A percentile compares a stretch with the other conserved stretches of the same genome.
These are phyloP conservation scores for Canis aureus DNA, from an alignment of 2,113 vertebrate species.

Conservation along the genomic window DNA sequence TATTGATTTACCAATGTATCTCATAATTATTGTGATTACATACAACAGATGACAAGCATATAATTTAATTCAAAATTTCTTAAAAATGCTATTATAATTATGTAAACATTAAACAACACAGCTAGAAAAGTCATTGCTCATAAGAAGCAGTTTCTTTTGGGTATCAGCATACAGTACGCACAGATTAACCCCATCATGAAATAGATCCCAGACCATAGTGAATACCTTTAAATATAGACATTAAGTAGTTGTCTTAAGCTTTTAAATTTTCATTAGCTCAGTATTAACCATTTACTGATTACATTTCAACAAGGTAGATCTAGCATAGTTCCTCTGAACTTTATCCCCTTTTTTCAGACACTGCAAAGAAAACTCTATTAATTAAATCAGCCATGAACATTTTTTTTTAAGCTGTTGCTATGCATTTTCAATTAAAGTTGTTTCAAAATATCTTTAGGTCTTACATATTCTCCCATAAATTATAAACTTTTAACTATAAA, in stretches of 20 bases:
- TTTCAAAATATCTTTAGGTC: neutral
- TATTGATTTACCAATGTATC: neutral
- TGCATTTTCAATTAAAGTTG: neutral
- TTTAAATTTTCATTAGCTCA: neutral
- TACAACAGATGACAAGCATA: neutral
- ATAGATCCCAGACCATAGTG: neutral
- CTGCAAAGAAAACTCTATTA: neutral
- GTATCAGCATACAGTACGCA: neutral
- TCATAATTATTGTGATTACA: neutral
- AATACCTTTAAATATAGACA: neutral
- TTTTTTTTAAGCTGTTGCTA: neutral
- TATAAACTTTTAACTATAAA: neutral
- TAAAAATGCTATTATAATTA: neutral
- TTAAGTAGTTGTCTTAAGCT: neutral
- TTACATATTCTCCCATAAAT: neutral
- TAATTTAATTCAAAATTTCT: neutral
- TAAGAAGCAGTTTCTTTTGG: neutral
- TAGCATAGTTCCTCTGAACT: neutral
- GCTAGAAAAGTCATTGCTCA: neutral
- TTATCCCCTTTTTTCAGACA: neutral
- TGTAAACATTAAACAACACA: neutral
- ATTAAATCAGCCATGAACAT: neutral
- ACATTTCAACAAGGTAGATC: neutral
- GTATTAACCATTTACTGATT: neutral
- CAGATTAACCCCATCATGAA: neutral